A percentile compares a stretch with the other conserved stretches of the same genome.
Conservation (phyloP, 1,140 invertebrate species). For the Hycleus cichorii region DNA sequence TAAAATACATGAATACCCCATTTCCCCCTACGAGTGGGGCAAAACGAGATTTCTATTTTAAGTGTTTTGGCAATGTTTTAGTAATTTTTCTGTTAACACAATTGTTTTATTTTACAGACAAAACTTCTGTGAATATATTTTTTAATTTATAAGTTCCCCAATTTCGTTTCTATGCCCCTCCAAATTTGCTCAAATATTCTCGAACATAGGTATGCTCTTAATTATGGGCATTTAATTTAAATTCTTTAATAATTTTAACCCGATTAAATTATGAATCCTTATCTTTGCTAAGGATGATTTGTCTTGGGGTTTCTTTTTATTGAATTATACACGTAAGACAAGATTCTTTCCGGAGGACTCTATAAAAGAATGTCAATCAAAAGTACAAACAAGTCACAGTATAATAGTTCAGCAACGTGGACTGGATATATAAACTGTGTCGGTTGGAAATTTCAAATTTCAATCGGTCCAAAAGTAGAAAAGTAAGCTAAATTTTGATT, state of each 20-base stretch:
- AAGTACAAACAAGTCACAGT: not conserved
- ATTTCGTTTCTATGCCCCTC: no score
- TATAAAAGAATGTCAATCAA: constrained; percentile 4
- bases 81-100: no score
- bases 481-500: not conserved
- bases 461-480: not conserved
- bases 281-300: not conserved
- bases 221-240: not conserved
- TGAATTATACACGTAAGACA: constrained; percentile 12
- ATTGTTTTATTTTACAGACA: no score
- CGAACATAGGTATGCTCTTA: no score
- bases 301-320: constrained; percentile 8
- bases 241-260: constrained; percentile 2
- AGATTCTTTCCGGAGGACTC: not conserved
- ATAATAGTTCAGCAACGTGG: not conserved
- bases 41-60: no score
- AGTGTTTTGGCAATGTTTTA: no score
- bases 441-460: not conserved
- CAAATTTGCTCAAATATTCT: no score
- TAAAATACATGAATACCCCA: no score
- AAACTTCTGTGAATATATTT: no score
- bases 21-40: no score
- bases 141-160: no score
- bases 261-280: constrained; percentile 6
- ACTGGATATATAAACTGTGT: not conserved